Evolutionary conservation across 2,888 invertebrate genomes (phyloP), one percentile per base, ranked within the genome.

Genomic region (Hydriomena furcata): DNA sequence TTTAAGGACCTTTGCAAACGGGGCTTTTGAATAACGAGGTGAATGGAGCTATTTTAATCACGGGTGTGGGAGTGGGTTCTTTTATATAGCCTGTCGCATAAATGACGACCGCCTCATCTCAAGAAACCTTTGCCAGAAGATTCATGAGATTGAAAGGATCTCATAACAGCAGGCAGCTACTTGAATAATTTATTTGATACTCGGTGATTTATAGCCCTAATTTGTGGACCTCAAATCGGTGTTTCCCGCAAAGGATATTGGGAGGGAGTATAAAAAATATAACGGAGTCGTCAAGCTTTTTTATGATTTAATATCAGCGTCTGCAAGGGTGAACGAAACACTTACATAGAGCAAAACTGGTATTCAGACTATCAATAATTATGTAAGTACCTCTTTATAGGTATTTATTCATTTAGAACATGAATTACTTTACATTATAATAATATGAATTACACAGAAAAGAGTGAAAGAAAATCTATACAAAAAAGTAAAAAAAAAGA

Each of bases 171-270:
- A 51, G 46, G 49, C 44, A 55, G 52, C 44, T 47, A 60, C 49
- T 55, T 54, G 55, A 58, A 60, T 58, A 58, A 60, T 60, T 58
- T 60, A 60, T 54, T 60, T 58, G 55, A 60, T 56, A 50, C 40
- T 45, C 40, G 42, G 49, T 60, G 58, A 58, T 60, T 58, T 56
- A 60, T 56, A 50, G 50, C 30, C 52, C 50, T 58, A 58, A 60
- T 60, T 60, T 58, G 49, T 52, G 47, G 50, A 54, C 53, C 49
- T 35, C 50, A 47, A 55, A 51, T 55, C 40, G 41, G 38, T 46
- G 36, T 47, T 54, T 38, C 44, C 38, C 43, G 40, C 27, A 54
- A 50, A 54, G 42, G 46, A 43, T 46, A 30, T 40, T 17, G 45
- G 28, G 42, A 42, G n/a, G 32, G 32, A 42, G 34, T 28, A 32